These are phyloP conservation scores for Melanargia galathea DNA, from an alignment of 2,888 invertebrate genomes.

Conservation along the genomic window DNA sequence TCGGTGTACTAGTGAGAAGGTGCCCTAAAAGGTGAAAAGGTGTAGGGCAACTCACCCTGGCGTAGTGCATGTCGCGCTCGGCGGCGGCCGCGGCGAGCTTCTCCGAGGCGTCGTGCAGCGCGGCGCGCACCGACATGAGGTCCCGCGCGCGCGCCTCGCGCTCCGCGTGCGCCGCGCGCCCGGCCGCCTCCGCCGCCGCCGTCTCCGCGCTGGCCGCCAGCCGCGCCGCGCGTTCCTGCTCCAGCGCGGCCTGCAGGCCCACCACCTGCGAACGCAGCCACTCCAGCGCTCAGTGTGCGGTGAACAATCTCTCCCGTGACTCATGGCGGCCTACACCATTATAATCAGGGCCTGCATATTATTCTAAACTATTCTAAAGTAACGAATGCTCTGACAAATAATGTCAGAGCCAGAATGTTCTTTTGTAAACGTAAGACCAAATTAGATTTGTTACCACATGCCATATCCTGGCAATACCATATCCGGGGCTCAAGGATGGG, in stretches of 20 bases:
- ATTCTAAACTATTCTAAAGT: too few species aligned
- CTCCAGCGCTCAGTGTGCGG: too few species aligned
- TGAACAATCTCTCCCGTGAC: too few species aligned
- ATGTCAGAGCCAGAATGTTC: too few species aligned
- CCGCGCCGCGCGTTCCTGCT: slow-evolving; percentile 95
- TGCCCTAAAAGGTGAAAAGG: not conserved
- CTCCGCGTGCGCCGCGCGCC: slow-evolving; percentile 68
- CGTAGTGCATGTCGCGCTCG: slow-evolving; percentile 72
- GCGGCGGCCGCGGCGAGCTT: slow-evolving; percentile 73
- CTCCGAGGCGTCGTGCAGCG: slow-evolving; percentile 70
- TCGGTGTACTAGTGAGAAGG: not conserved
- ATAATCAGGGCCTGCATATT: too few species aligned
- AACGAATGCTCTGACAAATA: too few species aligned
- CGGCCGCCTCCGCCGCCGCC: slow-evolving; percentile 75
- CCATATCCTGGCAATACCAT: too few species aligned
- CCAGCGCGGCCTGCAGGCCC: slow-evolving; percentile 91
- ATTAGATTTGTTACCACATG: too few species aligned
- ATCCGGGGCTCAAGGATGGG: too few species aligned
- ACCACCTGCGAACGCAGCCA: slow-evolving; percentile 77
- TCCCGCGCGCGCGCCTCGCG: slow-evolving; percentile 77
- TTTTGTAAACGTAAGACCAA: too few species aligned
- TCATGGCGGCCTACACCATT: too few species aligned
- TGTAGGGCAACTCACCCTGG: slow-evolving; percentile 57
- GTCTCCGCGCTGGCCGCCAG: slow-evolving; percentile 91
- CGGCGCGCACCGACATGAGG: slow-evolving; percentile 64